phyloP scores from a whole-genome alignment of 2,113 vertebrate genomes.

The Urocitellus parryii region DNA sequence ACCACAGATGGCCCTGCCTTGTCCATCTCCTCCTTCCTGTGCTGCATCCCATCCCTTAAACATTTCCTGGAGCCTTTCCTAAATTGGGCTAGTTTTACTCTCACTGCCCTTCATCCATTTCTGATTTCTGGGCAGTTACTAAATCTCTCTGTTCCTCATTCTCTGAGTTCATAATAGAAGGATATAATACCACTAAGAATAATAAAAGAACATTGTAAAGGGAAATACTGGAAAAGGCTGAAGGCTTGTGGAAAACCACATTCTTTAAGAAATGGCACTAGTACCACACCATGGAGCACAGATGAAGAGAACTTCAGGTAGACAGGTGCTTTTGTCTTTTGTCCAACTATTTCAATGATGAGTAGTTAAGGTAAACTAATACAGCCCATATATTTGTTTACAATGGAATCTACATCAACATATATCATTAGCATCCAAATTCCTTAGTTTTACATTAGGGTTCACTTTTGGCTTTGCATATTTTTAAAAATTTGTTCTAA shows the following conservation, averaged over 20 bases:
- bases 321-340: background rate
- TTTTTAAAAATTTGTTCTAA: no score
- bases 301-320: background rate
- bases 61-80: background rate
- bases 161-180: background rate
- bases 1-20: background rate
- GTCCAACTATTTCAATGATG: slow-evolving; percentile 47
- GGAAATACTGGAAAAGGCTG: background rate
- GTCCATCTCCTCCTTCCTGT: background rate
- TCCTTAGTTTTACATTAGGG: background rate
- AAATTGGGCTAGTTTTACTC: background rate
- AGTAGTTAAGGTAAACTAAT: slow-evolving; percentile 55
- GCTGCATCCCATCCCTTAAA: background rate
- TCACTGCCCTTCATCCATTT: background rate
- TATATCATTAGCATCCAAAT: background rate
- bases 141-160: background rate
- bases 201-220: background rate
- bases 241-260: background rate
- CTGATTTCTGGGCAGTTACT: background rate
- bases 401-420: background rate
- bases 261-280: background rate
- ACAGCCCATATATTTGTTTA: background rate
- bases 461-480: background rate
- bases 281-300: background rate
- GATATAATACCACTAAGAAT: background rate